Conservation (phyloP, 2,888 invertebrate genomes). For the Drosophila nigricruria region DNA sequence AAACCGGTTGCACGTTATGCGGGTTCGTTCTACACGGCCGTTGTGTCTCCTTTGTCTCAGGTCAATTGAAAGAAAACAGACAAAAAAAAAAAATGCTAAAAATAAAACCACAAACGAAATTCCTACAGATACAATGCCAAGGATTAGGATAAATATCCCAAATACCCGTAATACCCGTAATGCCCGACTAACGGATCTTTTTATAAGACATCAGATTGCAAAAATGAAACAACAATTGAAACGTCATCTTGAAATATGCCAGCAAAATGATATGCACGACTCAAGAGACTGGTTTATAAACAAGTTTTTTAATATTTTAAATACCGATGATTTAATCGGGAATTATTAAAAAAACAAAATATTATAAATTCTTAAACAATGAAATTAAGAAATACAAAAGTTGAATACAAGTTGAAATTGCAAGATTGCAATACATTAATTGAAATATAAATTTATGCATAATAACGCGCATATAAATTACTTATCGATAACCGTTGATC, state of each 20-base stretch:
- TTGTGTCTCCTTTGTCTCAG: slow-evolving; percentile 14
- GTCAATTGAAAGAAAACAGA: slow-evolving; percentile 22
- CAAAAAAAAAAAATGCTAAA: not conserved
- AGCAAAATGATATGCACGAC: slow-evolving; percentile 20
- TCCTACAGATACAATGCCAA: slow-evolving; percentile 26
- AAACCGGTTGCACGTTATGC: slow-evolving; percentile 43
- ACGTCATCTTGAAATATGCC: slow-evolving; percentile 24
- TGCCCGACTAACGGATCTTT: slow-evolving; percentile 18
- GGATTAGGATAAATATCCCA: slow-evolving; percentile 29
- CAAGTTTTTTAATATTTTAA: slow-evolving; percentile 22
- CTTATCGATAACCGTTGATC: not conserved
- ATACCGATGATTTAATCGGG: slow-evolving; percentile 43
- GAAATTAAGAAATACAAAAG: not conserved
- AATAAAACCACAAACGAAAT: slow-evolving; percentile 19
- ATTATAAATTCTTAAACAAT: not conserved
- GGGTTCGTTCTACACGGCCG: slow-evolving; percentile 33
- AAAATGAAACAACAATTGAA: slow-evolving; percentile 9
- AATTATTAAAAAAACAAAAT: not conserved
- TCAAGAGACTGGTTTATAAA: slow-evolving; percentile 38
- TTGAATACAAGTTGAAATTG: not conserved
- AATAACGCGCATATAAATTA: too few species aligned
- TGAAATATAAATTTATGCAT: not conserved
- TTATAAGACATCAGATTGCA: not conserved
- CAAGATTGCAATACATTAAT: not conserved
- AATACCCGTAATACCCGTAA: slow-evolving; percentile 10